Evolutionary conservation across 2,888 invertebrate species (phyloP), one percentile per base, ranked within the genome.

Genomic region (Prenolepis imparis): DNA sequence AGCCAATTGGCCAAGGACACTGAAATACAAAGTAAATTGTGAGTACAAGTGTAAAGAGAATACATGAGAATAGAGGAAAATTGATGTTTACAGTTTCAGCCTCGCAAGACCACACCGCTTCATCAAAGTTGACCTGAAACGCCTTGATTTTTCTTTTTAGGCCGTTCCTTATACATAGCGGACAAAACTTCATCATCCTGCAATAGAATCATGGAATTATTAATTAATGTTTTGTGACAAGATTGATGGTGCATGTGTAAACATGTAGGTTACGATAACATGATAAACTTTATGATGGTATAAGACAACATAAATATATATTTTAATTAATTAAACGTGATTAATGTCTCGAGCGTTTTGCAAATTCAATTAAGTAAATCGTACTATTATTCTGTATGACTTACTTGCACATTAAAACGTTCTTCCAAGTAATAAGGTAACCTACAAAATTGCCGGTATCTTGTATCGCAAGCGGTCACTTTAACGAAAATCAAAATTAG

Each of bases 181-280:
- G 94, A 72, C 94, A 94, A 84, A 90, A 89, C 57, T 91, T 90
- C 66, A 91, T 90, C 94, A 94, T 94, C 80, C 86, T 91, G 67
- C n/a, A 80, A 75, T 6, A 28, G 28, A 28, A 41, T 39, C 57
- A 3, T 12, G 1, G 8, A 24, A 39, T 21, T 21, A 9, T 61
- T 44, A 28, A 39, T 24, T 72, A 61, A 15, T 21, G 39, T 39
- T 39, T 39, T 21, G 39, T 36, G 18, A 36, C 5, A 55, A 55
- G n/a, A 18, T 48, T 1, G 18, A 18, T 18, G 8, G 12, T 44
- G 44, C 15, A 44, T 15, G 15, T 44, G 15, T 44, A 15, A 48
- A 48, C 18, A 3, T 36, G 8, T 52, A 52, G 8, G 4, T 52
- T 52, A 52, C 8, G n/a, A 8, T n/a, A 52, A 8, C n/a, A 52